Evolutionary conservation across 2,113 vertebrate species (phyloP).

Genomic region (Perognathus longimembris): DNA sequence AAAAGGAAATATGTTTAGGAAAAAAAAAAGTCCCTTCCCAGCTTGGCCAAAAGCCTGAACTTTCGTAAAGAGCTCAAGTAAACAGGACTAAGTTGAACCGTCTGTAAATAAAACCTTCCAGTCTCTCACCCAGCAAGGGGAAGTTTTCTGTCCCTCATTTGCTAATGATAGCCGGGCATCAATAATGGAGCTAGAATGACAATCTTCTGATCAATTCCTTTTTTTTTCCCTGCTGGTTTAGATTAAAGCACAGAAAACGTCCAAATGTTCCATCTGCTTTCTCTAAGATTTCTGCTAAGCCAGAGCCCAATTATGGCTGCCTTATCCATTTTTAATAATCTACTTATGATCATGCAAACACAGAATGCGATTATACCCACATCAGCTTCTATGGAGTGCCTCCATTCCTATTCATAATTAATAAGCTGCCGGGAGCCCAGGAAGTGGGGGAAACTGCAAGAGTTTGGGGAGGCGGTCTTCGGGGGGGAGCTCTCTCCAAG

Average conservation of each 20-base stretch:
- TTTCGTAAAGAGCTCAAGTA: conserved; percentile 15
- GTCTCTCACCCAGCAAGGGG: conserved; percentile 31
- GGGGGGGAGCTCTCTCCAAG: neutral
- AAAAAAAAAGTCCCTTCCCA: conserved; percentile 62
- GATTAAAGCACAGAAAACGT: conserved; percentile 80
- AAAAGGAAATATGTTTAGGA: conserved; percentile 66
- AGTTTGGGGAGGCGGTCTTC: conserved; percentile 21
- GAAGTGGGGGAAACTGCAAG: conserved; percentile 61
- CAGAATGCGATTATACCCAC: conserved; percentile 78
- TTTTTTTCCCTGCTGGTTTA: conserved; percentile 71
- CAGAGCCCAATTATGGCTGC: conserved; percentile 81
- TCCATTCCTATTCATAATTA: conserved; percentile 81
- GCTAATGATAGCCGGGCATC: conserved; percentile 65
- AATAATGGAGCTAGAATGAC: conserved; percentile 75
- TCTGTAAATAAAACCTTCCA: conserved; percentile 28
- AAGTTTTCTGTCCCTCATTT: conserved; percentile 18
- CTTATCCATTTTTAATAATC: conserved; percentile 84
- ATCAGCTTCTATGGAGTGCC: conserved; percentile 76
- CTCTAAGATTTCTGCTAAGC: conserved; percentile 82
- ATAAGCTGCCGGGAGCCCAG: conserved; percentile 56
- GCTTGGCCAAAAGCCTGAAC: conserved; percentile 64
- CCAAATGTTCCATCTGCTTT: conserved; percentile 77
- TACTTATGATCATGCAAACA: conserved; percentile 79
- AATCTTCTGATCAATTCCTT: conserved; percentile 78
- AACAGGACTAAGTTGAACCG: conserved; percentile 60